A percentile compares a stretch with the other conserved stretches of the same genome.
Conservation (phyloP, 2,888 invertebrate species). For the Lithophane socia region DNA sequence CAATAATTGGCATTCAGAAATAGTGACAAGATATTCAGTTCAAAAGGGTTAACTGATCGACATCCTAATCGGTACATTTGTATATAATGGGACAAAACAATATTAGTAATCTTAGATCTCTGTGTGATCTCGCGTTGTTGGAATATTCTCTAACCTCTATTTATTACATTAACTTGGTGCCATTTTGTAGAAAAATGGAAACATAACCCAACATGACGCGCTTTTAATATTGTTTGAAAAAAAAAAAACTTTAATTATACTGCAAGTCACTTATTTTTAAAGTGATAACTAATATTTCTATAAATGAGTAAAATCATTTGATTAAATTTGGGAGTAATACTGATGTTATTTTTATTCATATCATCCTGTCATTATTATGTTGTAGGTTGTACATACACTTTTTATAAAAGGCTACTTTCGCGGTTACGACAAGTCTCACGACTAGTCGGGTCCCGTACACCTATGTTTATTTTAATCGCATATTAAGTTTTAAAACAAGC, state of each 20-base stretch:
- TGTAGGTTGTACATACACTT: slow-evolving; percentile 77
- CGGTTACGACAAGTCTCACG: slow-evolving; percentile 41
- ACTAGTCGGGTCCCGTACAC: slow-evolving; percentile 42
- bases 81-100: slow-evolving; percentile 53
- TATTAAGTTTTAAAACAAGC: slow-evolving; percentile 70
- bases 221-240: slow-evolving; percentile 34
- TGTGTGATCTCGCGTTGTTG: slow-evolving; percentile 64
- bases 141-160: slow-evolving; percentile 56
- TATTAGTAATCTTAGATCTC: slow-evolving; percentile 55
- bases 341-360: slow-evolving; percentile 59
- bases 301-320: slow-evolving; percentile 54
- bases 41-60: slow-evolving; percentile 5
- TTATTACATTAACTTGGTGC: slow-evolving; percentile 54
- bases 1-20: slow-evolving; percentile 1
- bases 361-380: slow-evolving; percentile 64
- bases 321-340: slow-evolving; percentile 39
- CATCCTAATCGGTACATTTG: slow-evolving; percentile 50
- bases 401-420: slow-evolving; percentile 68
- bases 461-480: slow-evolving; percentile 64
- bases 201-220: slow-evolving; percentile 52
- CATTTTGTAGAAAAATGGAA: slow-evolving; percentile 60
- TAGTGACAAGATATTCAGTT: slow-evolving; percentile 2
- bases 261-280: slow-evolving; percentile 37
- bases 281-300: slow-evolving; percentile 30
- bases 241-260: slow-evolving; percentile 7